Evolutionary conservation across 1,140 invertebrate genomes (phyloP), one percentile per base, ranked within the genome.

Genomic region (Ruditapes philippinarum): DNA sequence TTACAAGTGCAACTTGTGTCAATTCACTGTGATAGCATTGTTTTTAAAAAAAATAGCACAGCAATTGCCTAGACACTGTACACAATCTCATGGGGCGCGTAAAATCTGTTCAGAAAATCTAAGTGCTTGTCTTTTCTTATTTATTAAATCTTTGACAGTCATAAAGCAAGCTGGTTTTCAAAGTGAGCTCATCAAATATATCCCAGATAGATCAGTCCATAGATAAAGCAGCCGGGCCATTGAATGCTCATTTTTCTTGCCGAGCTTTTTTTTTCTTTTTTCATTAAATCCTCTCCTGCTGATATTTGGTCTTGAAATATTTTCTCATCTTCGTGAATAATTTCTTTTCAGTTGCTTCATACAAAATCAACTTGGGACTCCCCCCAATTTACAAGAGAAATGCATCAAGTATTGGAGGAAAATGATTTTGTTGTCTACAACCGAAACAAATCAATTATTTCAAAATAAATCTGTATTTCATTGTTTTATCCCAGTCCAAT

Each of bases 21-120:
- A 54, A 51, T 36, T 70, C 49, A 31, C 31, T 54, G 3, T 78
- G 45, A 51, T 54, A 33, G 74, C 14, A 78, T 51, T 78, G 74
- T 51, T 78, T 78, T 78, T n/a, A n/a, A n/a, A n/a, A 36, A 78
- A 78, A 45, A 49, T 33, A 33, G 74, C 74, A 78, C 45, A 78
- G 45, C 42, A 78, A 78, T 78, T 78, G 33, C 51, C 74, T 70
- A 78, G 74, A 78, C 49, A 17, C 31, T 17, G 45, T 19, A 31
- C 28, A 78, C 9, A 4, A 12, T 51, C 74, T 33, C 74, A 45
- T 36, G 17, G 45, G 74, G 74, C 45, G 45, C 51, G 54, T 45
- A n/a, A 78, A 78, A 78, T 78, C 74, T 78, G 74, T 54, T 57
- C 25, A 78, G 74, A 78, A 78, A n/a, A 51, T 51, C 74, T 78